Percentiles rank a stretch among this genome's conserved stretches.
Conservation (phyloP, 2,888 invertebrate species). For the Cephus sareptanus region DNA sequence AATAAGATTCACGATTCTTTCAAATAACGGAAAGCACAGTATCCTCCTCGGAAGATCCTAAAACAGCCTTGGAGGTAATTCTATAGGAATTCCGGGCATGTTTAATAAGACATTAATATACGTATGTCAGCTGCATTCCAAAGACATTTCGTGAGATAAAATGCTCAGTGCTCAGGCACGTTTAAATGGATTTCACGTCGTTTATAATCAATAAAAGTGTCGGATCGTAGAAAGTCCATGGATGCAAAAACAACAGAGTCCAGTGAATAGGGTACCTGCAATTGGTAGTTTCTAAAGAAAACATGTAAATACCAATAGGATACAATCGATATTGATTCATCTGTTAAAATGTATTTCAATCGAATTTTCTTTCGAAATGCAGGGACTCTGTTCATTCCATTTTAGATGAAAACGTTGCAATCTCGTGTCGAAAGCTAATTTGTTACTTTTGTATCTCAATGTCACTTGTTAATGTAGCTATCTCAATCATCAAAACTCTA, state of each 20-base stretch:
- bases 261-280: neutral
- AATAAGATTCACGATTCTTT: neutral
- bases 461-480: neutral
- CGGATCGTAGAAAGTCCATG: neutral
- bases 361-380: neutral
- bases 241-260: neutral
- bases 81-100: neutral
- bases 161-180: neutral
- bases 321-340: neutral
- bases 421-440: neutral
- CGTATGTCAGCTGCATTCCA: neutral
- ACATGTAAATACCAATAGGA: neutral
- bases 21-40: neutral
- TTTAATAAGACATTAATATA: neutral
- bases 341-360: neutral
- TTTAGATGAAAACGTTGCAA: neutral
- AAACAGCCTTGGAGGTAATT: neutral
- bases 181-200: neutral
- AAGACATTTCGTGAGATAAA: neutral
- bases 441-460: neutral
- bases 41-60: neutral
- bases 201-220: neutral
- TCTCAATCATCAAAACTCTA: neutral
- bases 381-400: neutral
- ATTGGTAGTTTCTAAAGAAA: neutral